These are phyloP conservation scores for Drosophila saltans DNA, from an alignment of 1,140 invertebrate species.

Conservation along the genomic window DNA sequence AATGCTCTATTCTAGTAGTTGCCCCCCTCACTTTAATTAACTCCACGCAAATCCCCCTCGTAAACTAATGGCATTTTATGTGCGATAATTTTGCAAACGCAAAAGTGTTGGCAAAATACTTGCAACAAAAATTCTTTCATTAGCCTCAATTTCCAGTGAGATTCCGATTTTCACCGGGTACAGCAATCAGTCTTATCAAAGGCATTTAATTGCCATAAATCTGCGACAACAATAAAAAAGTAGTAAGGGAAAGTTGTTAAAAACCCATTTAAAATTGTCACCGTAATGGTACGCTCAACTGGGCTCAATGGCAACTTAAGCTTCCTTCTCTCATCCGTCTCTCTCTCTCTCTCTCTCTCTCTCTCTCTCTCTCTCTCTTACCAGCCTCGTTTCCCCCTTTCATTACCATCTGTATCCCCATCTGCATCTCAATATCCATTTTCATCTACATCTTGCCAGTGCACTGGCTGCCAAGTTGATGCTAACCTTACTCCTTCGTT, in stretches of 20 bases:
- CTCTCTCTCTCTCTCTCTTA: not conserved
- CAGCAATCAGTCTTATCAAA: slow-evolving; percentile 70
- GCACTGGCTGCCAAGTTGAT: slow-evolving; percentile 15
- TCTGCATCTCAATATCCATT: not conserved
- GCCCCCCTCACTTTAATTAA: slow-evolving; percentile 57
- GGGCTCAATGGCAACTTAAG: slow-evolving; percentile 47
- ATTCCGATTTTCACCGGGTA: not conserved
- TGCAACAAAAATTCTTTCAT: slow-evolving; percentile 24
- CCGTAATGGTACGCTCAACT: slow-evolving; percentile 63
- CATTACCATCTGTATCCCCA: too few species aligned
- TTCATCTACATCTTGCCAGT: slow-evolving; percentile 13
- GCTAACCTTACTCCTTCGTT: slow-evolving; percentile 29
- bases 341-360: not conserved
- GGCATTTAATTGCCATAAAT: slow-evolving; percentile 77
- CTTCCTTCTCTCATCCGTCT: slow-evolving; percentile 32
- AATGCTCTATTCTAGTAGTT: too few species aligned
- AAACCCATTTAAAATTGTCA: slow-evolving; percentile 78
- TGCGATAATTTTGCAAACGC: slow-evolving; percentile 58
- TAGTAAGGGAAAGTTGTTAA: slow-evolving; percentile 61
- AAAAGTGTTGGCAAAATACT: slow-evolving; percentile 4
- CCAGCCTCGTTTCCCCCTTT: too few species aligned
- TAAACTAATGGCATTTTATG: slow-evolving; percentile 70
- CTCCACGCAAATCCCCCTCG: slow-evolving; percentile 32
- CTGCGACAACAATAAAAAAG: slow-evolving; percentile 14
- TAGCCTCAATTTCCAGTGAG: slow-evolving; percentile 49